Percentiles rank a stretch among this genome's conserved stretches.
These are phyloP conservation scores for Macaca fascicularis DNA, from an alignment of 2,113 vertebrate genomes.

Conservation along the genomic window T2T-MFA8v1.1 NC_088390.1:19839501-19840000, in stretches of 20 bases:
- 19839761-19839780: not conserved
- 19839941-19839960: no score
- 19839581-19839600: not conserved
- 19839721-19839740: not conserved
- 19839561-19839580: not conserved
- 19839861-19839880: not conserved
- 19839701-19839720: not conserved
- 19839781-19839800: rapidly evolving
- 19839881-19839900: no score
- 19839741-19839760: not conserved
- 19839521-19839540: not conserved
- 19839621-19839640: not conserved
- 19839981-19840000: no score
- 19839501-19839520: not conserved
- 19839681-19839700: not conserved
- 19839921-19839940: no score
- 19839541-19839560: not conserved
- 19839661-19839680: not conserved
- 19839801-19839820: not conserved
- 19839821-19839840: not conserved
- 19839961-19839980: no score
- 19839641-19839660: not conserved
- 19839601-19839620: not conserved
- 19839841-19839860: not conserved
- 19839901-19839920: no score